These are phyloP conservation scores for Eumaeus atala DNA, from an alignment of 1,140 invertebrate species.

Conservation along the genomic window DNA sequence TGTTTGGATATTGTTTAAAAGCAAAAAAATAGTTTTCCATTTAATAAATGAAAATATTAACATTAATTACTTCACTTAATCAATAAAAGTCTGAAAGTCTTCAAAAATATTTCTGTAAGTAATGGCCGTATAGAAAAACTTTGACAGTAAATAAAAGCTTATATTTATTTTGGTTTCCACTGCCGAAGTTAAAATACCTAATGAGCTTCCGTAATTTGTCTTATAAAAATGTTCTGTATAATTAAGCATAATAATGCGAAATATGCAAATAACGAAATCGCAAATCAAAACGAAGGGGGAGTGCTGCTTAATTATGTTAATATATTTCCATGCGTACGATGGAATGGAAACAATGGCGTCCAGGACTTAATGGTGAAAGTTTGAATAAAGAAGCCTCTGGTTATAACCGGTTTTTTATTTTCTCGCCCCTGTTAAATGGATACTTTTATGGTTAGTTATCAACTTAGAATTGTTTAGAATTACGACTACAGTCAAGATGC, in stretches of 20 bases:
- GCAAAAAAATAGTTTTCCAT: no score
- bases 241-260: constrained; percentile 66
- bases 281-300: constrained; percentile 62
- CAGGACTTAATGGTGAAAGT: constrained; percentile 60
- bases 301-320: constrained; percentile 70
- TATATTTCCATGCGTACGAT: constrained; percentile 66
- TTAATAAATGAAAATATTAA: no score
- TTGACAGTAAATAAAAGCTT: no score
- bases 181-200: constrained; percentile 5
- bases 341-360: constrained; percentile 61
- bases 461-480: background rate
- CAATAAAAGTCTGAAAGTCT: no score
- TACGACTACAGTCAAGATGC: no score
- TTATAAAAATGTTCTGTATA: constrained; percentile 34
- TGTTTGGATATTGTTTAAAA: no score
- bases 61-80: no score
- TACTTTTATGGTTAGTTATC: background rate
- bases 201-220: constrained; percentile 18
- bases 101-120: no score
- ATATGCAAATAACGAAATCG: constrained; percentile 62
- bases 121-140: no score
- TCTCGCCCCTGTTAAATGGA: background rate
- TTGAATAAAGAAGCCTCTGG: constrained; percentile 58
- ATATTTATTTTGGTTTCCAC: background rate
- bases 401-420: constrained; percentile 23